Percentiles rank a stretch among this genome's conserved stretches.
These are phyloP conservation scores for Valencia hispanica DNA, from an alignment of 2,797 vertebrate genomes.

Conservation along the genomic window DNA sequence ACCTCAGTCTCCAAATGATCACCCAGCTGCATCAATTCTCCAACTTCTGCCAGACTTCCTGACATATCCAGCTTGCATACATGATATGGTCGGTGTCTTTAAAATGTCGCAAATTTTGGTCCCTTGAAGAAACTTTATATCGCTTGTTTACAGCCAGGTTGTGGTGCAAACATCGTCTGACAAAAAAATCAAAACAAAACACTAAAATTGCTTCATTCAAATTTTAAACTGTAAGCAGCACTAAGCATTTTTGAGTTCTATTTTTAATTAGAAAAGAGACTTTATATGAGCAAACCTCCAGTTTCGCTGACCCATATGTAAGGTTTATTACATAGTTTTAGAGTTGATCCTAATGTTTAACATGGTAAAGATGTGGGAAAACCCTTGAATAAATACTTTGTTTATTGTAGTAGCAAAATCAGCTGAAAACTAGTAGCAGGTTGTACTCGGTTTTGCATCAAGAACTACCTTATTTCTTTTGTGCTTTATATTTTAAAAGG, in stretches of 20 bases:
- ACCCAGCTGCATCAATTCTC: constrained; percentile 45
- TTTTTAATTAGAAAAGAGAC: not conserved
- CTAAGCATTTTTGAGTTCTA: not conserved
- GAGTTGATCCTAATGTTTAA: not conserved
- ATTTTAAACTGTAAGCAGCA: not conserved
- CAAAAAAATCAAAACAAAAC: constrained; percentile 25
- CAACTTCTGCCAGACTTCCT: constrained; percentile 43
- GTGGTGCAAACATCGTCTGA: constrained; percentile 9
- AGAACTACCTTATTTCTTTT: not conserved
- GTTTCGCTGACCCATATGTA: not conserved
- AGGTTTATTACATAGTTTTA: not conserved
- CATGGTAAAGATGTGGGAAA: not conserved
- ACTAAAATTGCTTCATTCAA: constrained; percentile 1
- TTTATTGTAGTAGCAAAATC: not conserved
- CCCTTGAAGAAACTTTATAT: not conserved
- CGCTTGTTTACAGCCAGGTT: constrained; percentile 13
- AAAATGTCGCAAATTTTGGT: constrained; percentile 2
- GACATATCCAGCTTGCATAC: constrained; percentile 38
- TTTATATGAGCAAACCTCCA: not conserved
- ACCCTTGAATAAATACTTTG: not conserved
- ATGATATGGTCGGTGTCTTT: constrained; percentile 31
- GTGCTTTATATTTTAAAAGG: not conserved
- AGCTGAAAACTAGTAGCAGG: not conserved
- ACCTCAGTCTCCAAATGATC: constrained; percentile 60
- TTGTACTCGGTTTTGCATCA: too few species aligned